Evolutionary conservation across 1,140 invertebrate genomes (phyloP), one percentile per base, ranked within the genome.

Genomic region (Lordiphosa collinella): DNA sequence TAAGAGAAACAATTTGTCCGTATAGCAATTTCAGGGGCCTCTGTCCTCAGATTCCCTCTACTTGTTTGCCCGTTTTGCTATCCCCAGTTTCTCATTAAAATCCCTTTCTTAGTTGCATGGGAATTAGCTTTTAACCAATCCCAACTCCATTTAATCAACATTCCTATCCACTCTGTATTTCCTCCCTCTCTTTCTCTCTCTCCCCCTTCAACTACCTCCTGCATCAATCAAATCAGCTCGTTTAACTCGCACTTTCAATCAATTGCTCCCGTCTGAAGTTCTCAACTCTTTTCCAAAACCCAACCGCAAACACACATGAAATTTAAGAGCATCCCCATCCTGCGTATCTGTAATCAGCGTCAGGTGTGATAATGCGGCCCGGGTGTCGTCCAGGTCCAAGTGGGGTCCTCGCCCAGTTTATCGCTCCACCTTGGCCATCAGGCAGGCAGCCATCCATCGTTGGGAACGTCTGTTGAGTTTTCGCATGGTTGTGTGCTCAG

Each of bases 401-500:
- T 3, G n/a, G 13, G 14, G 18, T 62, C 25, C 32, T 29, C 22
- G 65, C 51, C 63, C 65, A 82, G 76, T 80, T 80, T 82, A 71
- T 82, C 76, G 66, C 49, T 57, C 50, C 50, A 35, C 44, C 49
- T 66, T 66, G 35, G n/a, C 41, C 18, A 18, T 31, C 53, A 55
- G 55, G 50, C 34, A 38, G 29, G 22, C 56, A 40, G 46, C 57
- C 48, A 16, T 48, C 18, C 18, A 34, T 14, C 44, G 51, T 63
- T 65, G 35, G 49, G 41, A 67, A 57, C 49, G 55, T 40, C 56
- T 66, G 71, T 44, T 75, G 70, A 66, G 75, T 75, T 82, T 82
- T 70, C 75, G 66, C 76, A 71, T 71, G 68, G 49, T 38, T 66
- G 75, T 82, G 68, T 75, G 75, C 53, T 67, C 76, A 59, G 54